Percentiles rank a stretch among this genome's conserved stretches.
Conservation (phyloP, 2,113 vertebrate genomes). For the Semicossyphus pulcher region DNA sequence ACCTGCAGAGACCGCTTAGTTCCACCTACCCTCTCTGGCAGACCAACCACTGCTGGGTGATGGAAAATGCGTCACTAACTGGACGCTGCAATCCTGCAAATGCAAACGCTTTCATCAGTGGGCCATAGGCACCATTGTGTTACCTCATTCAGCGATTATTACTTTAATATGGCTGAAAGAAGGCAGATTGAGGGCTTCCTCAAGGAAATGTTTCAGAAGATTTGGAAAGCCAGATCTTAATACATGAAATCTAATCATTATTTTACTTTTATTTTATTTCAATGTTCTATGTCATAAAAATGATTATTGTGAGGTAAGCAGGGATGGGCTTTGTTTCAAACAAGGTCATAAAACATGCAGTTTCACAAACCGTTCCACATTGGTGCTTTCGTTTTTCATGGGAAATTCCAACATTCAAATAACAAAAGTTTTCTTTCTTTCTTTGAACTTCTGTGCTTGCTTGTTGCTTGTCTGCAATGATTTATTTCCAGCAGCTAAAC, state of each 20-base stretch:
- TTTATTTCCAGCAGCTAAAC: not conserved
- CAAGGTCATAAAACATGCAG: not conserved
- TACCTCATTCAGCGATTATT: too few relatives aligned
- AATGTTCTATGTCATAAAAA: too few relatives aligned
- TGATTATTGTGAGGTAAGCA: not conserved
- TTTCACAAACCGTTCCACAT: not conserved
- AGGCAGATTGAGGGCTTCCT: too few relatives aligned
- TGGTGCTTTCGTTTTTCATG: not conserved
- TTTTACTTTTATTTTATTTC: too few relatives aligned
- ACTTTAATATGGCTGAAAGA: not conserved
- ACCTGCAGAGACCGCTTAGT: too few relatives aligned
- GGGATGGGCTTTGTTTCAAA: not conserved
- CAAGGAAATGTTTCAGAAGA: not conserved
- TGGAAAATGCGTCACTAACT: too few relatives aligned
- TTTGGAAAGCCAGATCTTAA: not conserved
- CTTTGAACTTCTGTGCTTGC: not conserved
- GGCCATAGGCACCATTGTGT: too few relatives aligned
- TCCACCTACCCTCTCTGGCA: too few relatives aligned
- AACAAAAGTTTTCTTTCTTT: not conserved
- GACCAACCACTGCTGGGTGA: too few relatives aligned
- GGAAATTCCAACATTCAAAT: not conserved
- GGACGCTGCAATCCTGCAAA: too few relatives aligned
- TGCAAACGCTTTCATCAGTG: too few relatives aligned
- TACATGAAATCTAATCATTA: not conserved
- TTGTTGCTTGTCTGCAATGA: not conserved